Evolutionary conservation across 2,797 vertebrate species (phyloP), one percentile per base, ranked within the genome.

Genomic region (Coregonus sp.): DNA sequence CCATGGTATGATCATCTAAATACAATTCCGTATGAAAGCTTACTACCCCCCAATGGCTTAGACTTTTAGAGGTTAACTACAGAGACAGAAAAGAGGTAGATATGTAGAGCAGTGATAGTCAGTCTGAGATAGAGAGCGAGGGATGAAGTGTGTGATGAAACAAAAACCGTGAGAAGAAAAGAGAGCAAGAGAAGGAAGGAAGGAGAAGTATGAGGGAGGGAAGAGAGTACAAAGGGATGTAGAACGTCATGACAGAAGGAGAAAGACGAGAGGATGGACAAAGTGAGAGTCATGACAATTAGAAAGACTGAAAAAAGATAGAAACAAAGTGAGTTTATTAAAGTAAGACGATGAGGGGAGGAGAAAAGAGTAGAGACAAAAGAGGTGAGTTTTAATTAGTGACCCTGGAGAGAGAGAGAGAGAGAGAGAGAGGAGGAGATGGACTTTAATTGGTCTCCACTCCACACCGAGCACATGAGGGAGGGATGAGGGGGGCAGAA

Each of bases 401-500:
- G 86, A 88, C 94, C 91, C 92, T 85, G 80, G 93, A 94, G 92
- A 89, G 52, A 31, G 18, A 20, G 56, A 59, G 54, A 56, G 18
- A 18, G 4, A 59, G 54, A 80, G 86, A 85, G 65, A 18, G 1
- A n/a, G 77, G 90, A 87, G 89, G 88, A 93, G 91, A 91, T 84
- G 65, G 89, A 87, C 90, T 93, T 93, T 95, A 95, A 95, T 95
- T 94, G 93, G 94, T 87, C 91, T 92, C 89, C 81, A 81, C 86
- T 89, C 92, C 84, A 75, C 86, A 82, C 73, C 75, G 86, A 79
- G 82, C 51, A 72, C 84, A 83, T 86, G 85, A 89, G 86, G 81
- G 81, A 84, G 86, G 77, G 87, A 83, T 18, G 67, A 15, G 54
- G 20, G 70, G 72, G 56, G 35, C 40, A 11, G 40, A 11, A 18